These are phyloP conservation scores for Hydraecia micacea DNA, from an alignment of 2,888 invertebrate species.

Conservation along the genomic window DNA sequence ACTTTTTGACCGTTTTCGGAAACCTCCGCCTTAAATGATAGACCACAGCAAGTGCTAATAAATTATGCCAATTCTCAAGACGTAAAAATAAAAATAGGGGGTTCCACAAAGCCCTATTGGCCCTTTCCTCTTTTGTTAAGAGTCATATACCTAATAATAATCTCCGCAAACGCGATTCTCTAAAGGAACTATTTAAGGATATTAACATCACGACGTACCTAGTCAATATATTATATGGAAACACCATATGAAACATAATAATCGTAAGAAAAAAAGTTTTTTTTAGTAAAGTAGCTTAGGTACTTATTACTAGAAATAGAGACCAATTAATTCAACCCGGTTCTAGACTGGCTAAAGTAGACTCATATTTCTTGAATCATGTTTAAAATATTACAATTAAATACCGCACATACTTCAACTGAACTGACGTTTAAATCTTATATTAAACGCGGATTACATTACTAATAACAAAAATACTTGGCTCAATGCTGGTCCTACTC, in stretches of 20 bases:
- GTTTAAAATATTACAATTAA: neutral
- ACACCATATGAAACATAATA: neutral
- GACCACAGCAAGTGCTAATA: neutral
- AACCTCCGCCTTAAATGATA: no score
- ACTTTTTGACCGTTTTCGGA: no score
- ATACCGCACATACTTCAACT: no score
- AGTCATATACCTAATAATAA: neutral
- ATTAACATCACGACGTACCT: neutral
- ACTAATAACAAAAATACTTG: no score
- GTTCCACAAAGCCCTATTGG: neutral
- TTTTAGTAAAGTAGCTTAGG: neutral
- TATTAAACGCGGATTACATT: neutral
- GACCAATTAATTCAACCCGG: neutral
- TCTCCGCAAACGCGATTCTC: neutral
- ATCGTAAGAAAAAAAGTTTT: neutral
- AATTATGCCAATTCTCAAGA: neutral
- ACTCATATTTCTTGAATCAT: neutral
- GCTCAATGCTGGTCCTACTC: neutral
- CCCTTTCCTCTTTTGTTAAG: neutral
- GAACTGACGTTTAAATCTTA: neutral
- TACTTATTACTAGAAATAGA: neutral
- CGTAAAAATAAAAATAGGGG: neutral
- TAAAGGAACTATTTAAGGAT: neutral
- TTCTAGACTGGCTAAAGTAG: neutral
- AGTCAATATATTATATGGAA: neutral